These are phyloP conservation scores for Tenrec ecaudatus DNA, from an alignment of 2,113 vertebrate species.

Conservation along the genomic window DNA sequence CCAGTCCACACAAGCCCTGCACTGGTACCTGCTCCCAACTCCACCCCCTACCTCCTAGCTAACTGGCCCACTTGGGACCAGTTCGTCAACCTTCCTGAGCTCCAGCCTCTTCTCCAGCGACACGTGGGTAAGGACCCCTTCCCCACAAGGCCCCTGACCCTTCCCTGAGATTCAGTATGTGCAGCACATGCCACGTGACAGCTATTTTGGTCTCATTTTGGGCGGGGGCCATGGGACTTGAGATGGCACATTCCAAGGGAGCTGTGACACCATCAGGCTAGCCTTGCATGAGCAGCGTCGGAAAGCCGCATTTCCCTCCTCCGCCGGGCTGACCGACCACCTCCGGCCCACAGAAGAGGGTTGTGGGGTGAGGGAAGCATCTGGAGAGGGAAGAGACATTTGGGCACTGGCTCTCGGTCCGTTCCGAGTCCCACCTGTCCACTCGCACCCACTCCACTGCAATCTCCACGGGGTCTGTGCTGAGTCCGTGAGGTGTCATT, in stretches of 20 bases:
- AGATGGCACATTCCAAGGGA: neutral
- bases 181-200: neutral
- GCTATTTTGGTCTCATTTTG: neutral
- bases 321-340: too few relatives aligned
- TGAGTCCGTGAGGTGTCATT: neutral
- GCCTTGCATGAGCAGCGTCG: too few relatives aligned
- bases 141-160: neutral
- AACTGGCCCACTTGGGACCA: neutral
- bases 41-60: too few relatives aligned
- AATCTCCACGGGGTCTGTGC: neutral
- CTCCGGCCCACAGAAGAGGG: neutral
- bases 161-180: neutral
- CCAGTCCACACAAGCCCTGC: neutral
- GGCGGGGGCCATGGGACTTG: neutral
- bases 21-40: neutral
- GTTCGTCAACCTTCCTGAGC: neutral
- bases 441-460: neutral
- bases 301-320: neutral
- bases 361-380: neutral
- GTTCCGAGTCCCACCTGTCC: neutral
- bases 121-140: neutral
- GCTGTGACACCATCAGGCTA: neutral
- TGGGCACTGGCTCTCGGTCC: rapidly evolving
- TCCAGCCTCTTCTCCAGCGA: neutral
- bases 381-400: neutral